A percentile compares a stretch with the other conserved stretches of the same genome.
Conservation (phyloP, 2,888 invertebrate species). For the Hydroisotoma schaefferi region DNA sequence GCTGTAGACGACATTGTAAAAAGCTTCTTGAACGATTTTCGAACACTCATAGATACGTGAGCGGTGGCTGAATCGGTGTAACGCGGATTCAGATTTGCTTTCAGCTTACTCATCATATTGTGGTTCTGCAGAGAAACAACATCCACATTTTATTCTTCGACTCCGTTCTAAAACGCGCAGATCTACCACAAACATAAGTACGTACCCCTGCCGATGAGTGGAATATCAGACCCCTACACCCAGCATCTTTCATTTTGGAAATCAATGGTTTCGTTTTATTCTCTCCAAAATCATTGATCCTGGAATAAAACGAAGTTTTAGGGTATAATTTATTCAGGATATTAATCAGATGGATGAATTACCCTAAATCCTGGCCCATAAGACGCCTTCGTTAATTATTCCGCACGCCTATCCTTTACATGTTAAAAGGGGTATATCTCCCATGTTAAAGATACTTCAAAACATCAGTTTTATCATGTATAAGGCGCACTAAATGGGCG, state of each 20-base stretch:
- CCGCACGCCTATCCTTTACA: too few relatives aligned
- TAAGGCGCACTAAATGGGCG: too few relatives aligned
- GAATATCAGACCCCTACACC: constrained; percentile 19
- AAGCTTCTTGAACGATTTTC: constrained; percentile 30
- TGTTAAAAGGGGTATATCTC: too few relatives aligned
- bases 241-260: constrained; percentile 28
- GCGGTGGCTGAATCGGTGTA: constrained; percentile 31
- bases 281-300: constrained; percentile 31
- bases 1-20: constrained; percentile 13
- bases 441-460: too few relatives aligned
- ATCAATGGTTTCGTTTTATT: constrained; percentile 28
- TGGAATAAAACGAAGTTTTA: constrained; percentile 1
- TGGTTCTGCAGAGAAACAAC: constrained; percentile 16
- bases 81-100: constrained; percentile 32
- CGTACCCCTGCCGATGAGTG: constrained; percentile 25
- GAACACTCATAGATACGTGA: constrained; percentile 26
- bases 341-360: not conserved
- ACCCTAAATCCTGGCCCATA: too few relatives aligned
- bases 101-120: constrained; percentile 33
- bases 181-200: too few relatives aligned
- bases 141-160: not conserved
- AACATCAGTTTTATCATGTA: too few relatives aligned
- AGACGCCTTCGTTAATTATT: too few relatives aligned
- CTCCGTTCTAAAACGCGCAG: too few relatives aligned
- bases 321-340: not conserved